Percentiles rank a stretch among this genome's conserved stretches.
Evolutionary conservation across 2,113 vertebrate genomes (phyloP).

Genomic region (Apistogramma diplotaenia): DNA sequence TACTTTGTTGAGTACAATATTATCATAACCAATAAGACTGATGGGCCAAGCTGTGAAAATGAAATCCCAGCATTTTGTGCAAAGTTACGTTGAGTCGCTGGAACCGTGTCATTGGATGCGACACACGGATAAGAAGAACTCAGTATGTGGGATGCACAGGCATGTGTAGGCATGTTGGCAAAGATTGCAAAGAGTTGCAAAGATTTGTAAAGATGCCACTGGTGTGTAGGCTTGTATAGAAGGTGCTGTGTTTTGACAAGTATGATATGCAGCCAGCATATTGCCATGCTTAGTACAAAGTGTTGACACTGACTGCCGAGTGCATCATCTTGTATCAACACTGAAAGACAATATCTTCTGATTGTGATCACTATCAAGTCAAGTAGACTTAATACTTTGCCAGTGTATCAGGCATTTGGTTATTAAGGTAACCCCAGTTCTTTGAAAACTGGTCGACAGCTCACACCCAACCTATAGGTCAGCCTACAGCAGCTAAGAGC

Average conservation of each 20-base stretch:
- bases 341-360: neutral
- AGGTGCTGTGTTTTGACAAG: conserved; percentile 7
- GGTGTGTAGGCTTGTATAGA: neutral
- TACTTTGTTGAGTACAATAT: neutral
- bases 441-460: neutral
- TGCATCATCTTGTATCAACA: neutral
- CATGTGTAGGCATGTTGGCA: neutral
- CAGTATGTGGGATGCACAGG: neutral
- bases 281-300: neutral
- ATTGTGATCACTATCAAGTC: neutral
- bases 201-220: neutral
- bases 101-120: neutral
- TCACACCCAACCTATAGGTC: neutral
- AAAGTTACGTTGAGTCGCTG: neutral
- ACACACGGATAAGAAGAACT: neutral
- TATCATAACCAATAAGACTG: neutral
- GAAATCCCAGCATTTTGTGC: neutral
- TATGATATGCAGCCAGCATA: neutral
- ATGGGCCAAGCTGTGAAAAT: neutral
- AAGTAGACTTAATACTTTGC: neutral
- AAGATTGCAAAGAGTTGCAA: neutral
- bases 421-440: neutral
- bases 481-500: neutral
- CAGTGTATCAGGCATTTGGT: neutral
- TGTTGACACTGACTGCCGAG: neutral